phyloP scores from a whole-genome alignment of 2,888 invertebrate species.

The Eristalis arbustorum region DNA sequence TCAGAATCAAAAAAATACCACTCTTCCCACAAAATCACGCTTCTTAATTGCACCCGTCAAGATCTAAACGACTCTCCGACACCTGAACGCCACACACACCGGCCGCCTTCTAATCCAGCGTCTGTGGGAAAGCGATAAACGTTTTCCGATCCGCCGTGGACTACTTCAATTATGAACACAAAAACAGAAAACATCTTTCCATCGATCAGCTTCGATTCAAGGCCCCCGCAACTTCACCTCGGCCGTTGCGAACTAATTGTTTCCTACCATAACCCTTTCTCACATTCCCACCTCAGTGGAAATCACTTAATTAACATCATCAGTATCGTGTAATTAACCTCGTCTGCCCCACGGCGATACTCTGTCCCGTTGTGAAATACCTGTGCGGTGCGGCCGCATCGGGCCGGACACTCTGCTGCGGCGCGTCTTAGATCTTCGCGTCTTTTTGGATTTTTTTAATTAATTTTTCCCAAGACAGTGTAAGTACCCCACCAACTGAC shows the following conservation, averaged over 20 bases:
- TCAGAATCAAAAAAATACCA: neutral
- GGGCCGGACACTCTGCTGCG: constrained; percentile 16
- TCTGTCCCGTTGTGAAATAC: constrained; percentile 64
- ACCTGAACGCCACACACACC: neutral
- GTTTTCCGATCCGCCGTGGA: constrained; percentile 10
- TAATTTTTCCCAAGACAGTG: constrained; percentile 42
- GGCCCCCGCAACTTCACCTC: neutral
- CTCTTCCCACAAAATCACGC: neutral
- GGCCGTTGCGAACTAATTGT: neutral
- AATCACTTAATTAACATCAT: constrained; percentile 71
- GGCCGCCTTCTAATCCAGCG: neutral
- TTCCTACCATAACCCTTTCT: constrained; percentile 22
- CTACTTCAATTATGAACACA: constrained; percentile 41
- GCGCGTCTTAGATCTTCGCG: constrained; percentile 55
- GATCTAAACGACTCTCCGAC: neutral
- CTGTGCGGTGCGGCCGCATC: constrained; percentile 15
- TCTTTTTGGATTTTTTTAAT: constrained; percentile 44
- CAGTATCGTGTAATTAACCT: constrained; percentile 65
- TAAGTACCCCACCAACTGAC: constrained; percentile 27
- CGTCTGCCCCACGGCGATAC: constrained; percentile 44
- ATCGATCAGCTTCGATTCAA: constrained; percentile 13
- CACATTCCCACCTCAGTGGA: constrained; percentile 62
- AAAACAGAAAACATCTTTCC: constrained; percentile 11
- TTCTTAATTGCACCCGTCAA: neutral
- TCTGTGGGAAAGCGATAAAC: neutral